Conservation (phyloP, 2,888 invertebrate genomes). For the Salticus scenicus region DNA sequence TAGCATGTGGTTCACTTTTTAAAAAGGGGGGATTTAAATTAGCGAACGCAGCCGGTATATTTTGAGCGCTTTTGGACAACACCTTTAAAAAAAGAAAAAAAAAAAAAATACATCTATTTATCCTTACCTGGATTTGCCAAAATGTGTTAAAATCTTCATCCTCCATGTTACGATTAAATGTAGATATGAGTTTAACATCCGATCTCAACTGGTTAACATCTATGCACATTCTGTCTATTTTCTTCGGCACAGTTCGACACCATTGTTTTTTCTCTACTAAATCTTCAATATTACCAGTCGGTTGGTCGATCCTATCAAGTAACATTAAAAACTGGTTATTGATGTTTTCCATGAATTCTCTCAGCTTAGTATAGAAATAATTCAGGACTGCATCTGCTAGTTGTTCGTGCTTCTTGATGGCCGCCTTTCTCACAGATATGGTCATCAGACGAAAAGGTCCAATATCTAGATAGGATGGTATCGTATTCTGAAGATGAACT, state of each 20-base stretch:
- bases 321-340: conserved; percentile 44
- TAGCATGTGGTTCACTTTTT: too few species aligned
- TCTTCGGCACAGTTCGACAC: conserved; percentile 41
- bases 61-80: too few species aligned
- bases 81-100: too few species aligned
- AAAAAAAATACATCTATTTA: too few species aligned
- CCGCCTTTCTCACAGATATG: conserved; percentile 11
- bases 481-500: conserved; percentile 1
- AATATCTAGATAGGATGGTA: conserved; percentile 40
- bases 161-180: conserved; percentile 36
- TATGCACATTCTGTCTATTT: conserved; percentile 24
- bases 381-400: conserved; percentile 32
- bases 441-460: conserved; percentile 44
- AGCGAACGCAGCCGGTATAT: too few species aligned
- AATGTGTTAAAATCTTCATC: conserved; percentile 45
- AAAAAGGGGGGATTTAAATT: too few species aligned
- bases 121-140: conserved; percentile 39
- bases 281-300: conserved; percentile 51
- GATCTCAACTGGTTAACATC: conserved; percentile 26
- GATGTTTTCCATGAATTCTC: conserved; percentile 25
- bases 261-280: conserved; percentile 47
- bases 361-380: conserved; percentile 37
- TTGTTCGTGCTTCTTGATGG: conserved; percentile 38
- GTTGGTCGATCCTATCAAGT: conserved; percentile 37
- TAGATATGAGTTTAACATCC: background rate